phyloP scores from a whole-genome alignment of 2,888 invertebrate species.

The Morpho achilles region DNA sequence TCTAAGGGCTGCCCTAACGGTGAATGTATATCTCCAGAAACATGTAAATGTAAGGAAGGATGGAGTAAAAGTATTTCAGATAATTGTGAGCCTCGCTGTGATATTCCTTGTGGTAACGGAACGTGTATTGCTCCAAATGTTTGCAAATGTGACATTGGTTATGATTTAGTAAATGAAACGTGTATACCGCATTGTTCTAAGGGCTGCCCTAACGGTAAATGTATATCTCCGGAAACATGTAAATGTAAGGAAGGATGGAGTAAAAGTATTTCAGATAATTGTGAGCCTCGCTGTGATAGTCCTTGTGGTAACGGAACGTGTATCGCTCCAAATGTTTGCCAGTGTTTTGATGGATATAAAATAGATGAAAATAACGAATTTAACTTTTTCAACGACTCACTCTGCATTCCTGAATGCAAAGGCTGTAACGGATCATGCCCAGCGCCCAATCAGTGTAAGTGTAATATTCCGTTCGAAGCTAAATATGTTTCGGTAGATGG shows the following conservation, averaged over 20 bases:
- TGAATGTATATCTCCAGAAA: constrained; percentile 34
- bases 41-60: constrained; percentile 30
- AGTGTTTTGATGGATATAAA: constrained; percentile 37
- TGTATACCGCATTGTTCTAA: constrained; percentile 39
- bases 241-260: constrained; percentile 31
- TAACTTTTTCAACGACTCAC: constrained; percentile 12
- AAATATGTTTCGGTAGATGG: constrained; percentile 15
- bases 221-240: constrained; percentile 33
- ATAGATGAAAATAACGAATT: constrained; percentile 8
- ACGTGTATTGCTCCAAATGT: constrained; percentile 46
- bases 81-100: constrained; percentile 33
- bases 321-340: constrained; percentile 43
- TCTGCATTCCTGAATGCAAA: constrained; percentile 30
- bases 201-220: constrained; percentile 37
- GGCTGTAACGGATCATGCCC: constrained; percentile 31
- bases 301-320: constrained; percentile 48
- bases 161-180: constrained; percentile 32
- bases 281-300: constrained; percentile 32
- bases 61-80: constrained; percentile 22
- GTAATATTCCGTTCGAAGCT: constrained; percentile 36
- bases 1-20: constrained; percentile 37
- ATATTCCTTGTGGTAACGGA: constrained; percentile 41
- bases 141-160: constrained; percentile 50
- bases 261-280: constrained; percentile 20
- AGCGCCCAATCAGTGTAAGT: constrained; percentile 48